Evolutionary conservation across 2,888 invertebrate genomes (phyloP).

Genomic region (Flabesymbios commensalis): DNA sequence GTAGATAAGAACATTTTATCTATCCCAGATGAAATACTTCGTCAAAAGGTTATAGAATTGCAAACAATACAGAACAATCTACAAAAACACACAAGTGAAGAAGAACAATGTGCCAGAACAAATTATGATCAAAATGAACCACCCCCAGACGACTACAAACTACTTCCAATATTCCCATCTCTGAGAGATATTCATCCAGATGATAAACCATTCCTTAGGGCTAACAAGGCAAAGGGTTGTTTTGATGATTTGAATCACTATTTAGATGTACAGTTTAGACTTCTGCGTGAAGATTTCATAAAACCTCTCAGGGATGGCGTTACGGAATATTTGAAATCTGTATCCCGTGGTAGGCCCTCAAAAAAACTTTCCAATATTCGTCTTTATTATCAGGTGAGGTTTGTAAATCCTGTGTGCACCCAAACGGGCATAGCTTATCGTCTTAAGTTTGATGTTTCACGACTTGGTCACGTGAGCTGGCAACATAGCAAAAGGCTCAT

Average conservation of each 20-base stretch:
- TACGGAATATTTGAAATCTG: constrained; percentile 47
- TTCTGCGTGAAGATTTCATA: constrained; percentile 80
- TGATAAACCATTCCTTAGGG: constrained; percentile 63
- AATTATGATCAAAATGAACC: too few relatives aligned
- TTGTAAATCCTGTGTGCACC: constrained; percentile 36
- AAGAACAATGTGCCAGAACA: too few relatives aligned
- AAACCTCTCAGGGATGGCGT: constrained; percentile 74
- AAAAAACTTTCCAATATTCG: constrained; percentile 30
- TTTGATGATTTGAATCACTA: constrained; percentile 73
- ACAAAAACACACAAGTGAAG: too few relatives aligned
- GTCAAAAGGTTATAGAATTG: too few relatives aligned
- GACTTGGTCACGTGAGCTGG: constrained; percentile 50
- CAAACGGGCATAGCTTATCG: constrained; percentile 36
- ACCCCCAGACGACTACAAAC: too few relatives aligned
- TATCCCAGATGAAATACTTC: too few relatives aligned
- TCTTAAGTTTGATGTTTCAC: constrained; percentile 29
- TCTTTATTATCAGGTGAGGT: constrained; percentile 40
- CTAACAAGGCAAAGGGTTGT: constrained; percentile 69
- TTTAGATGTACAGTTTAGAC: constrained; percentile 76
- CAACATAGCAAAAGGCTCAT: constrained; percentile 69
- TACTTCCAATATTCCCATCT: too few relatives aligned
- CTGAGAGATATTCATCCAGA: too few relatives aligned
- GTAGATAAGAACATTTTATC: too few relatives aligned
- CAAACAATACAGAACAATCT: too few relatives aligned
- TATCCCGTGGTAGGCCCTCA: neutral